Evolutionary conservation across 2,888 invertebrate species (phyloP), one percentile per base, ranked within the genome.

Genomic region (Drosophila testacea): DNA sequence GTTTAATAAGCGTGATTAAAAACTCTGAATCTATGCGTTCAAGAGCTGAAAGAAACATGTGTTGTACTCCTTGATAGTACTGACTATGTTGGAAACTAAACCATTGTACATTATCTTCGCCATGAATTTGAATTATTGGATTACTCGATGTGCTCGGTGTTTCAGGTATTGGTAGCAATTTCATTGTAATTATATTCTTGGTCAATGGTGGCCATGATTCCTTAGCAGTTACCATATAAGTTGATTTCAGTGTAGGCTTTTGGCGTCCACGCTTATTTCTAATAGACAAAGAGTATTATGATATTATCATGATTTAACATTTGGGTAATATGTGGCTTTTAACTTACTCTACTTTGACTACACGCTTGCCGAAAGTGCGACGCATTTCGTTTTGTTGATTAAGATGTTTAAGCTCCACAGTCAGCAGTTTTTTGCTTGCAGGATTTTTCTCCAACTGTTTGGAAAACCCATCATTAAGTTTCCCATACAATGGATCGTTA

Each of bases 351-450:
- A 94, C 94, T 92, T 95, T 96, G 27, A 96, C 94, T 59, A 96
- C 95, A 92, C 95, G 95, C 22, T 95, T 95, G 27, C 97, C 97
- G 93, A 97, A 97, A 87, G 96, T 96, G 88, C 95, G 94, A 71
- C 96, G 95, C 90, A 97, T 93, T 93, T 97, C 97, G 93, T 96
- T 96, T 76, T 96, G 95, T 10, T 96, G 95, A 93, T 96, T 96
- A 27, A 97, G 93, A 91, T 96, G 94, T 88, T 95, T 95, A 73
- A 94, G 93, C 73, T 96, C 95, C 30, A 96, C 94, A 54, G 92
- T 93, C 9, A 96, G 92, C 38, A 95, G 91, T 46, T 94, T 93
- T 88, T 94, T 94, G 89, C 96, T 95, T 9, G 96, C 95, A 6
- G 84, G 55, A 27, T 69, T 70, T 51, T 85, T 83, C 41, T 84